Conservation (phyloP, 2,888 invertebrate genomes). For the Sminthurinus aureus region DNA sequence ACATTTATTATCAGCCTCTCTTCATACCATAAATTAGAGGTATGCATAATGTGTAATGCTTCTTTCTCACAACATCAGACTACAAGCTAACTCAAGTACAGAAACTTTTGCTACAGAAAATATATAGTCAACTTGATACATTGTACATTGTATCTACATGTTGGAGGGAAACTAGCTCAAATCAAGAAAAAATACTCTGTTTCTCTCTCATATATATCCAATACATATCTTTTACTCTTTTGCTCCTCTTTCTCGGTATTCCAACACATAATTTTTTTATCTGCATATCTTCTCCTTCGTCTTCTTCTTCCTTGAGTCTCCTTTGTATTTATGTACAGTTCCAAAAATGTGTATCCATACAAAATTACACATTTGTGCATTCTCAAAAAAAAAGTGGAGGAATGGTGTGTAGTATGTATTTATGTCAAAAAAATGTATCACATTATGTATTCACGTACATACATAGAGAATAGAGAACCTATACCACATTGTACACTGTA, state of each 20-base stretch:
- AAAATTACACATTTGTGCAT: neutral
- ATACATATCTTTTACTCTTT: too few species aligned
- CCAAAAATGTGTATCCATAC: too few species aligned
- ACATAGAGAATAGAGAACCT: neutral
- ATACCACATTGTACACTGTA: too few species aligned
- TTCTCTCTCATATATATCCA: neutral
- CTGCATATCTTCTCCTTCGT: neutral
- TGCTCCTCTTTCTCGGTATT: neutral
- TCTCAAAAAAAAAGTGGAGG: neutral
- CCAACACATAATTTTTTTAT: neutral
- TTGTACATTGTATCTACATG: too few species aligned
- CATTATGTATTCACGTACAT: neutral
- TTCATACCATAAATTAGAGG: neutral
- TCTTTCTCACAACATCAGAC: neutral
- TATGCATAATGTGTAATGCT: neutral
- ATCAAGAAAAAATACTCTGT: neutral
- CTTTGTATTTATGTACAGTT: too few species aligned
- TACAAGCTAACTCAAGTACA: neutral
- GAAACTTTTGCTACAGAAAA: neutral
- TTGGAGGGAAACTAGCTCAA: neutral
- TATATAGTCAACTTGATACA: conserved; percentile 2
- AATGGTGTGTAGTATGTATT: neutral
- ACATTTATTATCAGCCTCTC: neutral
- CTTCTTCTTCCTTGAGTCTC: neutral
- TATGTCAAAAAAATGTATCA: neutral